Conservation (phyloP, 2,888 invertebrate genomes). For the Mechanitis messenoides region DNA sequence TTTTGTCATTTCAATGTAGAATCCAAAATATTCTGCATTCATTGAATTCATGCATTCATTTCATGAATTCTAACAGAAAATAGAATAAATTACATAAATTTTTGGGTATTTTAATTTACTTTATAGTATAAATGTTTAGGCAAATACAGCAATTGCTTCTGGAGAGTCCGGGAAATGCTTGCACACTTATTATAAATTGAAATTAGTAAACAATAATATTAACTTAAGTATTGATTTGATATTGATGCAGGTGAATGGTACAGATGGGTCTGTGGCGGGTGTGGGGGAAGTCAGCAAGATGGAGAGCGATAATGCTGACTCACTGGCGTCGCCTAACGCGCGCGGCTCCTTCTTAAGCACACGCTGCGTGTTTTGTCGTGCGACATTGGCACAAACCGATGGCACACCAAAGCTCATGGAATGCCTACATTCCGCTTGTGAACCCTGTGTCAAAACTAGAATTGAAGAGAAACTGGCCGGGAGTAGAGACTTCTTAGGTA, state of each 20-base stretch:
- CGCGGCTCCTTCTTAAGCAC: slow-evolving; percentile 46
- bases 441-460: slow-evolving; percentile 83
- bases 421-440: slow-evolving; percentile 91
- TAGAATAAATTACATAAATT: too few relatives aligned
- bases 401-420: slow-evolving; percentile 87
- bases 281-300: slow-evolving; percentile 29
- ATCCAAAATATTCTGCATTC: too few relatives aligned
- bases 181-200: too few relatives aligned
- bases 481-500: slow-evolving; percentile 62
- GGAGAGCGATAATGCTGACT: slow-evolving; percentile 53
- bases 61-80: too few relatives aligned
- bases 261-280: slow-evolving; percentile 18
- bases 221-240: too few relatives aligned
- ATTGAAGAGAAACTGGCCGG: slow-evolving; percentile 66
- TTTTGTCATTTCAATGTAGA: too few relatives aligned
- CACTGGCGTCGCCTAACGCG: slow-evolving; percentile 56
- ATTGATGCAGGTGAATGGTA: slow-evolving; percentile 30
- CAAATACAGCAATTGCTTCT: too few relatives aligned
- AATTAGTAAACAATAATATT: too few relatives aligned
- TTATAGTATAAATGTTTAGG: too few relatives aligned
- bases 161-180: too few relatives aligned
- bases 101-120: too few relatives aligned
- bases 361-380: slow-evolving; percentile 75
- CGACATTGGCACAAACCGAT: slow-evolving; percentile 50
- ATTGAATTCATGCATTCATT: too few relatives aligned